Evolutionary conservation across 2,888 invertebrate species (phyloP), one percentile per base, ranked within the genome.

Genomic region (Drosophila melanosoma): DNA sequence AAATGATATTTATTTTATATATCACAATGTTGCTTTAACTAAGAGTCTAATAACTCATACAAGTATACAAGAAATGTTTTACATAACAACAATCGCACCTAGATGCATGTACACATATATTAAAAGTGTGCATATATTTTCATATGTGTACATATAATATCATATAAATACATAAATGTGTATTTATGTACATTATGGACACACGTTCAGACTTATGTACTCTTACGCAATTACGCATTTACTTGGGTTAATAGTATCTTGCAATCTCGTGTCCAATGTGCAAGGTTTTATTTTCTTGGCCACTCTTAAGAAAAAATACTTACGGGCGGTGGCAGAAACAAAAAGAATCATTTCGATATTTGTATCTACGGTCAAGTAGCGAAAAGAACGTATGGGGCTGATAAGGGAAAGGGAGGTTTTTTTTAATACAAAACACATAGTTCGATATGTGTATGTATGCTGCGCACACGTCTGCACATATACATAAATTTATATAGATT

Each of bases 221-320:
- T 68, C 61, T 68, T 74, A 76, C 64, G 78, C 78, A 76, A 36
- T 67, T 63, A n/a, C 71, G 23, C 45, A 51, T 62, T 61, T 63
- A 62, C 62, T 73, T 68, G 68, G 64, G 54, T 65, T 74, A 54
- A 62, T 65, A 23, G 20, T 23, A 52, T 79, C 69, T 58, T 77
- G 59, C 71, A 76, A 66, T 71, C 71, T 64, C 51, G 26, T 59
- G 68, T 64, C 59, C 61, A 54, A 56, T 75, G 48, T 58, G 63
- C 51, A 52, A 60, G 51, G 63, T 40, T 78, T 59, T 73, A 66
- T 66, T 76, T 66, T 66, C 48, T 65, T 65, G 74, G 69, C 59
- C 68, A 69, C 56, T 66, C 70, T 53, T 51, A 75, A 82, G 79
- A 67, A 83, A 74, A 80, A 80, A 82, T 80, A 73, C 82, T 83